Evolutionary conservation across 2,888 invertebrate genomes (phyloP).

Genomic region (Megastigmus dorsalis): DNA sequence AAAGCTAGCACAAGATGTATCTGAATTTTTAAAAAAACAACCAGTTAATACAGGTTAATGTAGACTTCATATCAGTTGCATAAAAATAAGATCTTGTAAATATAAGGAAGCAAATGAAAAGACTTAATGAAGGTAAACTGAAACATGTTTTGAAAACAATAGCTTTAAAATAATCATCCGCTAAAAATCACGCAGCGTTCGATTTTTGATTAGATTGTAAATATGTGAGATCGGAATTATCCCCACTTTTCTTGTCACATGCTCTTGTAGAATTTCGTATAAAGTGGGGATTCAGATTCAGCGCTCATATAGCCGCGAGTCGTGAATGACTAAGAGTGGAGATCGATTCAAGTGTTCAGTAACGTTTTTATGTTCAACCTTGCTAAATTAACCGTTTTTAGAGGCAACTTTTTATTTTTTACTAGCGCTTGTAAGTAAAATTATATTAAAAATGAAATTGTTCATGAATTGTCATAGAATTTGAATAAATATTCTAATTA

Average conservation of each 20-base stretch:
- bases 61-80: not conserved
- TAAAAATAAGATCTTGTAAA: not conserved
- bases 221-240: not conserved
- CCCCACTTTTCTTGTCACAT: constrained; percentile 44
- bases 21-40: constrained; percentile 63
- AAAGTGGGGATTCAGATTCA: constrained; percentile 39
- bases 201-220: constrained; percentile 20
- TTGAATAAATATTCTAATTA: no score
- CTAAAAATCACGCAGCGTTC: not conserved
- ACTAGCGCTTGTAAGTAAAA: constrained; percentile 8
- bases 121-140: constrained; percentile 31
- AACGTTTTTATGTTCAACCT: constrained; percentile 14
- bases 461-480: no score
- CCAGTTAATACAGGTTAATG: constrained; percentile 48
- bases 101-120: constrained; percentile 6
- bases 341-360: constrained; percentile 10
- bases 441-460: not conserved
- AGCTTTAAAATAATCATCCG: not conserved
- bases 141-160: constrained; percentile 13
- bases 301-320: constrained; percentile 3
- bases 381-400: constrained; percentile 1
- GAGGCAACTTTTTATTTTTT: not conserved
- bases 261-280: not conserved
- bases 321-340: constrained; percentile 4
- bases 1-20: constrained; percentile 65